Evolutionary conservation across 2,888 invertebrate genomes (phyloP).

Genomic region (Sicus ferrugineus): DNA sequence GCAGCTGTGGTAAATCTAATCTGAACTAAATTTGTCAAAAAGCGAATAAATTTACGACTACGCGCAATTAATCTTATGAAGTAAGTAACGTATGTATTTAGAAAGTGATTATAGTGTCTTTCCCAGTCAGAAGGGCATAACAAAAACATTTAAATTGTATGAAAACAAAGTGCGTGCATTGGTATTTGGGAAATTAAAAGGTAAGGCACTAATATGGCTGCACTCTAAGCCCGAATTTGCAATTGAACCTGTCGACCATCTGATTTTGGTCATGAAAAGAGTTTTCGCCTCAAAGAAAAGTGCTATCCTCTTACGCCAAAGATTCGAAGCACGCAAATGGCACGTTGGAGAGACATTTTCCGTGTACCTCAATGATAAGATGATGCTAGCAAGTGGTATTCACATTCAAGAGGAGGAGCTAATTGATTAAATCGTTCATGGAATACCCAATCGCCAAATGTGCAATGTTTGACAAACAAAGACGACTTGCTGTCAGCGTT

Average conservation of each 20-base stretch:
- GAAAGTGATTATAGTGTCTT: too few species aligned
- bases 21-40: too few species aligned
- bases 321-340: slow-evolving; percentile 32
- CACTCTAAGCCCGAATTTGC: slow-evolving; percentile 35
- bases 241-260: slow-evolving; percentile 21
- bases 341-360: slow-evolving; percentile 10
- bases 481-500: slow-evolving; percentile 34
- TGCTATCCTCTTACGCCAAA: slow-evolving; percentile 12
- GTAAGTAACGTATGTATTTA: too few species aligned
- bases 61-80: too few species aligned
- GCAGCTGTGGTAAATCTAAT: too few species aligned
- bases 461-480: slow-evolving; percentile 29
- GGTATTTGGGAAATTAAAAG: background rate
- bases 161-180: background rate
- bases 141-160: too few species aligned
- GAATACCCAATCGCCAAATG: slow-evolving; percentile 30
- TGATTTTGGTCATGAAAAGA: slow-evolving; percentile 26
- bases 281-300: slow-evolving; percentile 21
- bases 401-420: slow-evolving; percentile 32
- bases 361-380: slow-evolving; percentile 32
- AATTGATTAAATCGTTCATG: slow-evolving; percentile 33
- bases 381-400: slow-evolving; percentile 23
- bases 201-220: slow-evolving; percentile 34
- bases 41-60: too few species aligned
- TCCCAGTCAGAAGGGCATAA: too few species aligned